Base-by-base conservation (phyloP, 2,888 invertebrate genomes). In the Bursaphelenchus okinawaensis region DNA sequence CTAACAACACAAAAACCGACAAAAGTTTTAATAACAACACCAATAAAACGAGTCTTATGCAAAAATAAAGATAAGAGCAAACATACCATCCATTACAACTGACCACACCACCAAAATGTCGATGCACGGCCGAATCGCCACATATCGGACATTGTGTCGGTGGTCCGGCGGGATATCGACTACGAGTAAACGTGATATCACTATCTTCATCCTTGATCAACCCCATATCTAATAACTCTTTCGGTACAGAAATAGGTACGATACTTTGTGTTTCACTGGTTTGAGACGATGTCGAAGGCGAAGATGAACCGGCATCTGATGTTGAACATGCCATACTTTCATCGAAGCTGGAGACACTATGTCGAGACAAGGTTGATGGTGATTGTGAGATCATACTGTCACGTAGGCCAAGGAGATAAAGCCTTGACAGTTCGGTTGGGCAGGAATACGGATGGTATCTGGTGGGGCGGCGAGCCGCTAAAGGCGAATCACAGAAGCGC, bases 11-110 rank as follows among this genome's bases (percentile, higher is more conserved):
- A n/a, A n/a, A n/a, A n/a, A n/a, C n/a, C n/a, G n/a, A n/a, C n/a
- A n/a, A n/a, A n/a, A n/a, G n/a, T n/a, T n/a, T n/a, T n/a, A n/a
- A n/a, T n/a, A n/a, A n/a, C n/a, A n/a, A n/a, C n/a, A n/a, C n/a
- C n/a, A n/a, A n/a, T n/a, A n/a, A n/a, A n/a, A n/a, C n/a, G n/a
- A n/a, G n/a, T n/a, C n/a, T n/a, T n/a, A n/a, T n/a, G n/a, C n/a
- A n/a, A n/a, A n/a, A n/a, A n/a, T n/a, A n/a, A n/a, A n/a, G n/a
- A n/a, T n/a, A n/a, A n/a, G n/a, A n/a, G n/a, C n/a, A n/a, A n/a
- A n/a, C 60, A 28, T 51, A 51, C 27, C 60, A 64, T 8, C 63
- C 60, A 7, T 62, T 63, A 23, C 64, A 64, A 12, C 52, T 52
- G 23, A 64, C 63, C 19, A 52, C 52, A 9, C 62, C 52, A 7